These are phyloP conservation scores for cattle (Bos taurus) DNA, from an alignment of 2,113 vertebrate species.

Conservation along the genomic window DNA sequence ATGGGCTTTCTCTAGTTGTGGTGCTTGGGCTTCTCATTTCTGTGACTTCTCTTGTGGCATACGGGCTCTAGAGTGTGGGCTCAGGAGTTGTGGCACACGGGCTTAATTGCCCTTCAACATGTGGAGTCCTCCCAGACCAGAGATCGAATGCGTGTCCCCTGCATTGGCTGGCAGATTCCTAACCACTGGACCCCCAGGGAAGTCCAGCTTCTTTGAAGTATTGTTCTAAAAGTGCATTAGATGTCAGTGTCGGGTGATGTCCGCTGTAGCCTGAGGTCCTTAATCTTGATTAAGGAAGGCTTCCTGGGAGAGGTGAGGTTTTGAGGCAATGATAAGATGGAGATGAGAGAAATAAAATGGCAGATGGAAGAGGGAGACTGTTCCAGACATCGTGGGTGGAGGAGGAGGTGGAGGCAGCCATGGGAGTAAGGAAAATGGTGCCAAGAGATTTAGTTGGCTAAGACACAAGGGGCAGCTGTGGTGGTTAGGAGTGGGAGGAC, in stretches of 20 bases:
- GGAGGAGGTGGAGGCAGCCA: constrained; percentile 27
- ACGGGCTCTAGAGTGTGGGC: not conserved
- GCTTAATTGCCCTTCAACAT: not conserved
- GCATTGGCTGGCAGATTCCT: not conserved
- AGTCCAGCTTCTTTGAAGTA: not conserved
- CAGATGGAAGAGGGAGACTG: constrained; percentile 60
- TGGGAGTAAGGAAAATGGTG: constrained; percentile 10
- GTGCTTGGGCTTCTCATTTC: not conserved
- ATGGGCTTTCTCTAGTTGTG: not conserved
- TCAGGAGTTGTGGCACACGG: not conserved
- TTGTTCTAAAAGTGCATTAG: not conserved
- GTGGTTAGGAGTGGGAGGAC: constrained; percentile 20
- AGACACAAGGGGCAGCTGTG: constrained; percentile 46
- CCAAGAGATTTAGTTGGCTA: constrained; percentile 33
- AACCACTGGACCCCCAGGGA: not conserved
- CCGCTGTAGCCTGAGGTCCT: not conserved
- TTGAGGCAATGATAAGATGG: not conserved
- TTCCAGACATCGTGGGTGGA: constrained; percentile 52
- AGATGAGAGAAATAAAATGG: not conserved
- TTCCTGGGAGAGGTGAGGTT: constrained; percentile 55
- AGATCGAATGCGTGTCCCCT: not conserved
- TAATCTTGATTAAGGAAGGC: constrained; percentile 36
- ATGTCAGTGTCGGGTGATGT: not conserved
- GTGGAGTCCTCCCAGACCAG: not conserved
- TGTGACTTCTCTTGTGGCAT: not conserved